Percentiles rank a stretch among this genome's conserved stretches.
These are phyloP conservation scores for Antheraea yamamai DNA, from an alignment of 2,888 invertebrate genomes.

Conservation along the genomic window DNA sequence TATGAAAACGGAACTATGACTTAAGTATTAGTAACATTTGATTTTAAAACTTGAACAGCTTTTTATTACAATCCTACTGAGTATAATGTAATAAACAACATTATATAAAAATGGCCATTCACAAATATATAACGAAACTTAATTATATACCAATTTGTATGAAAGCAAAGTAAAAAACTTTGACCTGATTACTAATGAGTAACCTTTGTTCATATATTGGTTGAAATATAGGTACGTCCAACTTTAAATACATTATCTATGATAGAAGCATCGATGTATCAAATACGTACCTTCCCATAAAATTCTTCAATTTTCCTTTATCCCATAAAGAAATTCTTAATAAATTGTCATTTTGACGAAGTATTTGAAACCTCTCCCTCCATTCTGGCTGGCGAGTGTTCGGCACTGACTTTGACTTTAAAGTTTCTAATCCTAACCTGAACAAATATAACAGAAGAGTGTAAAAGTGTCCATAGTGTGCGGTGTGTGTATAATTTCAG, in stretches of 20 bases:
- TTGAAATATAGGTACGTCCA: background rate
- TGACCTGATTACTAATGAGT: background rate
- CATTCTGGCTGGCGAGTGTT: conserved; percentile 59
- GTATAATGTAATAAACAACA: background rate
- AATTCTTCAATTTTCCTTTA: conserved; percentile 67
- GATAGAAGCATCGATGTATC: background rate
- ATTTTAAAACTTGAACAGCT: background rate
- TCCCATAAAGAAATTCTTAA: conserved; percentile 62
- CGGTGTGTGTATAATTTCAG: no score
- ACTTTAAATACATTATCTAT: background rate
- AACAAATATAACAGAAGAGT: background rate
- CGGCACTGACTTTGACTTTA: conserved; percentile 59
- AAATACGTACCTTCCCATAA: conserved; percentile 67
- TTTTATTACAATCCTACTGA: no score
- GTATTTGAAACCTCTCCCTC: conserved; percentile 63
- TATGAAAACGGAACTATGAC: background rate
- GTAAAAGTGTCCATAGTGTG: background rate
- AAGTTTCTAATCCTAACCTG: conserved; percentile 61
- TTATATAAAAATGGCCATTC: background rate
- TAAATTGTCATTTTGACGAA: conserved; percentile 50
- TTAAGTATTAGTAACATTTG: no score
- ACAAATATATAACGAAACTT: background rate
- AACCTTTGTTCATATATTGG: background rate
- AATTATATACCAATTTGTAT: background rate
- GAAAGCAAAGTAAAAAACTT: background rate